Percentiles rank a stretch among this genome's conserved stretches.
Conservation (phyloP, 2,113 vertebrate species). For the Hydrochoerus hydrochaeris region DNA sequence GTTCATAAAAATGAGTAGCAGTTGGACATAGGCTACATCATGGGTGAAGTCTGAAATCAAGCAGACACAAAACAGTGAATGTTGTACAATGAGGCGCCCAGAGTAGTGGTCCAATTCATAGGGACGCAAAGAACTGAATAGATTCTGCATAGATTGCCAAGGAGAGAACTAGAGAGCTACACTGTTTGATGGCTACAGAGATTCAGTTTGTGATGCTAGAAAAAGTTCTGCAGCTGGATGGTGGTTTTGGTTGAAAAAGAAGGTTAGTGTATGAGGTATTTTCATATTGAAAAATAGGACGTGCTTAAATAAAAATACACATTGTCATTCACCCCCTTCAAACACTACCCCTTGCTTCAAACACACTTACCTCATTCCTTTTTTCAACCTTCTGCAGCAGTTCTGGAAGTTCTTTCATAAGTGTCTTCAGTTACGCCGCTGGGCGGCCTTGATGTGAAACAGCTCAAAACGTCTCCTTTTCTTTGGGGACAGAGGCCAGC, state of each 20-base stretch:
- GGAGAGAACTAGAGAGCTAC: neutral
- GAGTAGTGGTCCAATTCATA: neutral
- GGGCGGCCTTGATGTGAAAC: neutral
- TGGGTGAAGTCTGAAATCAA: neutral
- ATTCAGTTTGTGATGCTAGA: neutral
- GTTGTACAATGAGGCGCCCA: neutral
- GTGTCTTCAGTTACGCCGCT: neutral
- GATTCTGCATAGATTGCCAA: accelerated
- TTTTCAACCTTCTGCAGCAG: neutral
- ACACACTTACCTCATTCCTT: neutral
- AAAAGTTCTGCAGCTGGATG: neutral
- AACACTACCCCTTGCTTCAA: neutral
- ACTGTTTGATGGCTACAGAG: neutral
- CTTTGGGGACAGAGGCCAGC: no score
- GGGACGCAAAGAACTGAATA: neutral
- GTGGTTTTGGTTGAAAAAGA: neutral
- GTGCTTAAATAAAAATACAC: neutral
- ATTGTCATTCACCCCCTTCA: neutral
- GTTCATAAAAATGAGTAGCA: neutral
- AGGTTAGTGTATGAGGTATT: neutral
- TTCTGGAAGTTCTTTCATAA: neutral
- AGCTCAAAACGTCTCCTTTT: neutral
- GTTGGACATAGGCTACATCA: neutral
- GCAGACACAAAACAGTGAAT: neutral
- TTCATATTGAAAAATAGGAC: neutral